phyloP scores from a whole-genome alignment of 2,888 invertebrate genomes.

The Clusia tigrina region DNA sequence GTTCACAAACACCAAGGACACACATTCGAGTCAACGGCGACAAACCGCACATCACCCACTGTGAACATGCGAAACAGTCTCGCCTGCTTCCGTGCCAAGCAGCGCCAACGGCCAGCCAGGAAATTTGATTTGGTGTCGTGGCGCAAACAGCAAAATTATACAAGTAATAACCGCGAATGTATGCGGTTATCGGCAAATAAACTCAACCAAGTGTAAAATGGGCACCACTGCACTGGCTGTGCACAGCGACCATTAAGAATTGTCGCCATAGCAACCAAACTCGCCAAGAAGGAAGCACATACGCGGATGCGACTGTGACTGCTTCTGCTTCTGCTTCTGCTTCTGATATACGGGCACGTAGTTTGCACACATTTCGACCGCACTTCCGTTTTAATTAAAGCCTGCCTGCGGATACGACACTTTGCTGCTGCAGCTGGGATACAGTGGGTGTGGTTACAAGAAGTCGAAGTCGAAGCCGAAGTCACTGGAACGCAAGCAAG shows the following conservation, averaged over 20 bases:
- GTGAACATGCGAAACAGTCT: neutral
- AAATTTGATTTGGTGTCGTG: conserved; percentile 22
- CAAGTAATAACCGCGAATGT: neutral
- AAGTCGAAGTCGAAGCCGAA: too few relatives aligned
- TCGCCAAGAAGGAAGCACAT: too few relatives aligned
- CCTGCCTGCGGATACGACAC: too few relatives aligned
- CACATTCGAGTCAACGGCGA: neutral
- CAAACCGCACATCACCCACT: neutral
- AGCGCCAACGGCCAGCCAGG: neutral
- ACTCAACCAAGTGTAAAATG: neutral
- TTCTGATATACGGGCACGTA: too few relatives aligned
- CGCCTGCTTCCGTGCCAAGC: neutral
- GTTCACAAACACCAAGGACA: neutral
- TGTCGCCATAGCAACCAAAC: too few relatives aligned
- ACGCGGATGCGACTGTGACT: too few relatives aligned
- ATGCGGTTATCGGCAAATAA: neutral
- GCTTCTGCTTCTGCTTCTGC: too few relatives aligned
- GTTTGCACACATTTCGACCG: too few relatives aligned
- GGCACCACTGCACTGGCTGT: conserved; percentile 11
- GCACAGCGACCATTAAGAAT: too few relatives aligned
- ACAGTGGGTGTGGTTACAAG: too few relatives aligned
- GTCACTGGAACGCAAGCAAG: conserved; percentile 13
- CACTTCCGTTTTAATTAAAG: too few relatives aligned
- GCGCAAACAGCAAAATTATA: conserved; percentile 27
- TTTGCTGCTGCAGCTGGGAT: too few relatives aligned